Base-by-base conservation (phyloP, 2,797 vertebrate genomes). In the Podarcis siculus region DNA sequence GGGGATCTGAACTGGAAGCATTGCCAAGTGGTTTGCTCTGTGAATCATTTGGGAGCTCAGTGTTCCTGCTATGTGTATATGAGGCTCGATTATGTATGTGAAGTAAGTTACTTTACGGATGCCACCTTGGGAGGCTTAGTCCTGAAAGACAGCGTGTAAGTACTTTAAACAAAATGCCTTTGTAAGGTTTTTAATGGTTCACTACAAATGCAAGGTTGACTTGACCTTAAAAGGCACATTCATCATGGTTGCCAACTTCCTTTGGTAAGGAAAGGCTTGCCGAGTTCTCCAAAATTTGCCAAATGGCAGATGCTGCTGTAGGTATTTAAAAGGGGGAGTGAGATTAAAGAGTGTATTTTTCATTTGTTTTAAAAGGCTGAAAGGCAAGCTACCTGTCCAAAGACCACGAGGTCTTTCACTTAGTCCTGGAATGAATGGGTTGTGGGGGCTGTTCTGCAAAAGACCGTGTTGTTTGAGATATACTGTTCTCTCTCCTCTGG, bases 401-500 rank as follows among this genome's bases (percentile, higher is more conserved):
- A 86, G 32, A 87, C 25, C 55, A 30, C 35, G 23, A 72, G 5
- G 32, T 85, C 64, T 89, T 35, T 78, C 81, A 72, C 66, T 89
- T 80, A 89, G 5, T 35, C 66, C 23, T 10, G 17, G 42, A 90
- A 83, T 42, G 67, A 82, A n/a, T 35, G 9, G 55, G n/a, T 9
- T 79, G n/a, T 12, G 9, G 12, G 35, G 37, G 45, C 71, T 19
- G 89, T 86, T 1, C 19, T 77, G 19, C 3, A 89, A 37, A 72
- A 87, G 8, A 2, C 4, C 0, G 27, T 58, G 37, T 88, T 90
- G 2, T 6, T 79, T 86, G 61, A 86, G 83, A 15, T 21, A 15
- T 1, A 3, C 2, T 3, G 0, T 83, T 86, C 25, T 61, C 1
- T 88, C 39, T 72, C 15, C 69, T 1, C 12, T 0, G 25, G 9